Conservation (phyloP, 2,888 invertebrate genomes). For the Exocentrus adspersus region DNA sequence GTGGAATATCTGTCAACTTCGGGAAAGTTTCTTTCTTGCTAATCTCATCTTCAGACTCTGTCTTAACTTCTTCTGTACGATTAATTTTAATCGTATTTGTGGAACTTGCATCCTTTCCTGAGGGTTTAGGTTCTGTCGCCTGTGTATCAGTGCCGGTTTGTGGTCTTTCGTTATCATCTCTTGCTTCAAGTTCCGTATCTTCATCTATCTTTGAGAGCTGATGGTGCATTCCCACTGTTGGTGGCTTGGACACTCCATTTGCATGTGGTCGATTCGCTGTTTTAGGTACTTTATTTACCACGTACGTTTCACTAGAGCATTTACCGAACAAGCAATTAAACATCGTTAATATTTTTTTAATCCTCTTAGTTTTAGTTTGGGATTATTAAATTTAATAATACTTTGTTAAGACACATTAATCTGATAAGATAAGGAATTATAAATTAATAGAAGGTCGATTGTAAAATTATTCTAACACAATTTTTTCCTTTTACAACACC, state of each 20-base stretch:
- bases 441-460: neutral
- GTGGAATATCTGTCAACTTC: neutral
- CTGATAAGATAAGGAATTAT: neutral
- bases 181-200: neutral
- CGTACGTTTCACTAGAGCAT: slow-evolving; percentile 18
- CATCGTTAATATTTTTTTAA: slow-evolving; percentile 7
- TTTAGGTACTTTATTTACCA: neutral
- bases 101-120: neutral
- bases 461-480: neutral
- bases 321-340: slow-evolving; percentile 8
- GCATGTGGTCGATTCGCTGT: neutral
- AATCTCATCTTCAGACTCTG: neutral
- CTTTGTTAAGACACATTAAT: neutral
- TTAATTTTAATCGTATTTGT: neutral
- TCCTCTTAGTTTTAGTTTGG: neutral
- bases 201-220: neutral
- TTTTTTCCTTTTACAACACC: neutral
- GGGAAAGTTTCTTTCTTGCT: neutral
- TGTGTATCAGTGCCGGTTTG: too few species aligned
- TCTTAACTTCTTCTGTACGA: too few species aligned
- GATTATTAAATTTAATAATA: neutral
- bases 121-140: too few species aligned
- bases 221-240: neutral
- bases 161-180: neutral
- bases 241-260: neutral